Percentiles rank a stretch among this genome's conserved stretches.
These are phyloP conservation scores for Mustelus asterias DNA, from an alignment of 2,113 vertebrate genomes.

Conservation along the genomic window DNA sequence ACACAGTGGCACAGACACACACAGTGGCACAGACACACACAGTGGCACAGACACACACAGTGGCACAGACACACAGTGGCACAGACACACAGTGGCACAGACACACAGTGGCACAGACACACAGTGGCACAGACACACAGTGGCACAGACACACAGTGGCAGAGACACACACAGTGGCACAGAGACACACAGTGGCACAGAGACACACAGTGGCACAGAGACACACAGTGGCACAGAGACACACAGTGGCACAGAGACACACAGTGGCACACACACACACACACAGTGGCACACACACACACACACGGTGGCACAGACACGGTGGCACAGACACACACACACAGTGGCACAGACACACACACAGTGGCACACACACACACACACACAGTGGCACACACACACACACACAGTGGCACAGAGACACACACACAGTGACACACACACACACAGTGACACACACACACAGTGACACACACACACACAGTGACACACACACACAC, in stretches of 20 bases:
- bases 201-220: not conserved
- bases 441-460: no score
- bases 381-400: not conserved
- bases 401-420: not conserved
- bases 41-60: not conserved
- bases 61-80: not conserved
- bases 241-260: not conserved
- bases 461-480: not conserved
- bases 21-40: not conserved
- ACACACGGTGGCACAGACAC: no score
- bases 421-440: not conserved
- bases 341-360: not conserved
- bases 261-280: not conserved
- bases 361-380: not conserved
- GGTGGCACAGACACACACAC: not conserved
- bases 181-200: not conserved
- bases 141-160: not conserved
- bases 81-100: not conserved
- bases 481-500: not conserved
- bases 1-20: not conserved
- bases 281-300: not conserved
- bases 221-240: no score
- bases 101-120: not conserved
- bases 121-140: not conserved
- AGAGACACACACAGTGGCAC: not conserved